These are phyloP conservation scores for Seriola rivoliana DNA, from an alignment of 2,113 vertebrate species.

Conservation along the genomic window DNA sequence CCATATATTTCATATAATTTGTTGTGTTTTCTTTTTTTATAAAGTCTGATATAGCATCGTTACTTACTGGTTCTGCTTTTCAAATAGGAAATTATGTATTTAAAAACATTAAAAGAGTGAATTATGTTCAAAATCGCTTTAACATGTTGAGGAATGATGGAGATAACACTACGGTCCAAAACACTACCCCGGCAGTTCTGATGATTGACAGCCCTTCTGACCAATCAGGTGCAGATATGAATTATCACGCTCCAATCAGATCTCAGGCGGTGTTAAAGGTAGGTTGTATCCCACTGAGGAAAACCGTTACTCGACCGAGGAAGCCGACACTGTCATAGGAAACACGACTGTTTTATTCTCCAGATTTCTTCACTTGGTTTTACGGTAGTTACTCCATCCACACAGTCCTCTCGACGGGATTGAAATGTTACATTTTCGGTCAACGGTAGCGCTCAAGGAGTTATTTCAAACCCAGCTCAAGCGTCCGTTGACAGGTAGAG, in stretches of 20 bases:
- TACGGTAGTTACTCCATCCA: not conserved
- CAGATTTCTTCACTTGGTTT: fast-evolving
- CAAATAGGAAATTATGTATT: not conserved
- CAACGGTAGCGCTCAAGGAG: conserved; percentile 78
- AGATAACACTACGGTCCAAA: not conserved
- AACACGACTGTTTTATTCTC: not conserved
- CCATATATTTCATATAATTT: not conserved
- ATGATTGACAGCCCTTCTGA: conserved; percentile 33
- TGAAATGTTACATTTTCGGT: conserved; percentile 85
- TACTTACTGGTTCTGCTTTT: not conserved
- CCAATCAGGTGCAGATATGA: conserved; percentile 32
- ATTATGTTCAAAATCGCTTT: not conserved
- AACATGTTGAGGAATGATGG: not conserved
- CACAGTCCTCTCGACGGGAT: conserved; percentile 13
- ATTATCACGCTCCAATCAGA: conserved; percentile 7
- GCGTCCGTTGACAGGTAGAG: conserved; percentile 64
- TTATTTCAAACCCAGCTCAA: conserved; percentile 76
- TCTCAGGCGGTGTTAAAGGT: not conserved
- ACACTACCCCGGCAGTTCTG: not conserved
- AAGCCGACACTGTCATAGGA: not conserved
- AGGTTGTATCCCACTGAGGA: conserved; percentile 25
- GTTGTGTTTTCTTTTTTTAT: not conserved
- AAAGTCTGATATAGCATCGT: not conserved
- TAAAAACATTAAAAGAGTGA: not conserved
- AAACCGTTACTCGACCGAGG: conserved; percentile 53